Base-by-base conservation (phyloP, 2,797 vertebrate species). In the Perodicticus potto region DNA sequence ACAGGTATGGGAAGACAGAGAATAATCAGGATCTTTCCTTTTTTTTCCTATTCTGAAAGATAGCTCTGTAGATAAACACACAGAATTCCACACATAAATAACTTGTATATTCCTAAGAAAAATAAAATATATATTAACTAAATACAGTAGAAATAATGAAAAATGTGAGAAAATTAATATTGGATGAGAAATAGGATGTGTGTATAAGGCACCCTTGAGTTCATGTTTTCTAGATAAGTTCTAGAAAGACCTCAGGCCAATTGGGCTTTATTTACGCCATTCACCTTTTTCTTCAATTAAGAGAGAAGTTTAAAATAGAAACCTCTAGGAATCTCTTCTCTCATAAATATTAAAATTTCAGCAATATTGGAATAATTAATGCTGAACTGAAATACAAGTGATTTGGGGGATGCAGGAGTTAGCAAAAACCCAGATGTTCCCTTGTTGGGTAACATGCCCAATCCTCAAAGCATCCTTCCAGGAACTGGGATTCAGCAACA, bases 281-380 rank as follows among this genome's bases (percentile, higher is more conserved):
- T 97, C 94, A 74, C 86, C 45, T 86, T 93, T 93, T 81, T 14
- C 78, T 95, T 92, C 69, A 87, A 90, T 95, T 86, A 97, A 83
- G 73, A 91, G 85, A 72, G 40, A 91, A 40, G 43, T 86, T 95
- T 95, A 69, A 96, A 93, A 82, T 84, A 72, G 63, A 77, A 93
- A 63, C 86, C 57, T 55, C 5, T 55, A 65, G n/a, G 45, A 95
- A 94, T 81, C 7, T 7, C 86, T 95, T 88, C 91, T 73, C 91
- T 96, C 91, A 96, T 95, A 94, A 95, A 95, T 94, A 96, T 93
- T 95, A 91, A 95, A 94, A 93, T 76, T 19, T 23, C 25, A 83
- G 86, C 67, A 83, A 83, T 43, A 17, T 49, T 94, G 85, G 84
- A 96, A 82, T 84, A 91, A 93, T 80, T 83, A 94, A 93, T 20